Percentiles rank a stretch among this genome's conserved stretches.
Conservation (phyloP, 2,888 invertebrate species). For the Meganola albula region DNA sequence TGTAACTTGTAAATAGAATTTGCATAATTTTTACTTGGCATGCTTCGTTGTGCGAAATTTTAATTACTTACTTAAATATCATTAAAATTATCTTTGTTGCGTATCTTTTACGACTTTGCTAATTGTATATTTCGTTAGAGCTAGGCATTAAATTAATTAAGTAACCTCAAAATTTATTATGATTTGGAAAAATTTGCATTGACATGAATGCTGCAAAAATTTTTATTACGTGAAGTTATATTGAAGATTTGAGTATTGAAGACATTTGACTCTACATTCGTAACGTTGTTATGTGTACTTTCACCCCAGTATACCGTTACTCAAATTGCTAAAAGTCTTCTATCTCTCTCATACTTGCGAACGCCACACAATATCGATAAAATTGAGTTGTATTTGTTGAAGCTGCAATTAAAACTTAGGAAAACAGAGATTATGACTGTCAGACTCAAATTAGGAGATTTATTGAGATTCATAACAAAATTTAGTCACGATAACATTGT, state of each 20-base stretch:
- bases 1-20: constrained; percentile 48
- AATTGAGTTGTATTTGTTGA: constrained; percentile 42
- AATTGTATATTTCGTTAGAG: background rate
- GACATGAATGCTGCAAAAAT: no score
- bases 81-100: constrained; percentile 10
- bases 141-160: background rate
- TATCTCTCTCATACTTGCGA: constrained; percentile 34
- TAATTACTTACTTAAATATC: constrained; percentile 23
- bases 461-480: no score
- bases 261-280: constrained; percentile 35
- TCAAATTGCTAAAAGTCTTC: constrained; percentile 38
- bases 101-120: constrained; percentile 2
- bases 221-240: background rate
- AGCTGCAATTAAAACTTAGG: no score
- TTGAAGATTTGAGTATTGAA: constrained; percentile 3
- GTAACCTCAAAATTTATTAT: no score
- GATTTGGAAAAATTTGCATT: no score
- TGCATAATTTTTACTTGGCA: constrained; percentile 53
- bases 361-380: constrained; percentile 45
- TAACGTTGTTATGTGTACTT: constrained; percentile 59
- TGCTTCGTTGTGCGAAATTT: constrained; percentile 35
- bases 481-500: no score
- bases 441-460: no score
- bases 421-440: no score
- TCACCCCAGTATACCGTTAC: constrained; percentile 64